Base-by-base conservation (phyloP, 2,888 invertebrate species). In the Meiosimyza decipiens region DNA sequence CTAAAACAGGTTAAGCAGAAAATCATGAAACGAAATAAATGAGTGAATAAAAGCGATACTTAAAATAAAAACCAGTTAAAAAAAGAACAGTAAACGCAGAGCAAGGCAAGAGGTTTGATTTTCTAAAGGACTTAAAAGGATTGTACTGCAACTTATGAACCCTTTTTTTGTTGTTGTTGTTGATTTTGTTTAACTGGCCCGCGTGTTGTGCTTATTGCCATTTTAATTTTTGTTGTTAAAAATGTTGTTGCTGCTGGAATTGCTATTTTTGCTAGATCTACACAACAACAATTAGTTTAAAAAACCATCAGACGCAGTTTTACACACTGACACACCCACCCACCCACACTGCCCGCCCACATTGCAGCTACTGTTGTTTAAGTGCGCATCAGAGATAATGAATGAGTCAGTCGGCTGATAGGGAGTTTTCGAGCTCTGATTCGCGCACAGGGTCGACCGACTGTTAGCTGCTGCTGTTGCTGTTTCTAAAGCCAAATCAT, bases 241-340 rank as follows among this genome's bases (percentile, higher is more conserved):
- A 22, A 22, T 63, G 47, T 59, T 18, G n/a, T 59, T 67, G 47
- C 54, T 40, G 12, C n/a, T 51, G 57, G 28, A 28, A 28, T 69
- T 49, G 47, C 50, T 33, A 47, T 47, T 13, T 62, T 15, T 12
- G 40, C 62, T 62, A 15, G 5, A 40, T 47, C 71, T 77, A 77
- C 67, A 64, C 68, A 72, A 57, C 72, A 71, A 73, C 67, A 79
- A 77, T 77, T 73, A 75, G 49, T 55, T 51, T 50, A 73, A 52
- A 57, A 69, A 55, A 65, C 50, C 63, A 72, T 65, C 60, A 67
- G 55, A 22, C 67, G 33, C 67, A 67, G 57, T 67, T 64, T 40
- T n/a, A 16, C 28, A 28, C 50, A 49, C 9, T 49, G 47, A 16
- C 64, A n/a, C 50, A 15, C 47, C 64, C 50, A 50, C 28, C 22